These are phyloP conservation scores for Percina caprodes DNA, from an alignment of 2,113 vertebrate genomes.

Conservation along the genomic window DNA sequence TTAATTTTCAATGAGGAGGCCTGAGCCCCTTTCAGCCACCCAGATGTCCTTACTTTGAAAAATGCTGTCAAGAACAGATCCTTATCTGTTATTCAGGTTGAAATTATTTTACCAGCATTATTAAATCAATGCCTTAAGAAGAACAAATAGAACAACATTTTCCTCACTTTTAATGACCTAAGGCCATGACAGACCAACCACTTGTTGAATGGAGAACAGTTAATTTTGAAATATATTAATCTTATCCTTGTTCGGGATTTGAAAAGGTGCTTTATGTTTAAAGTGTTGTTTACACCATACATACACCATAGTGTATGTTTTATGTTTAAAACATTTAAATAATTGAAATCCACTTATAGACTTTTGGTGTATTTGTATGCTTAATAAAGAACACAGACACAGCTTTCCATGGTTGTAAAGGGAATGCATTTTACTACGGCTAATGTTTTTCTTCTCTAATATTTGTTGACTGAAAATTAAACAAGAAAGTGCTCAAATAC, in stretches of 20 bases:
- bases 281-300: too few relatives aligned
- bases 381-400: neutral
- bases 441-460: neutral
- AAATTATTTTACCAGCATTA: conserved; percentile 21
- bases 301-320: too few relatives aligned
- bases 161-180: conserved; percentile 6
- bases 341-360: neutral
- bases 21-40: conserved; percentile 19
- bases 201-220: neutral
- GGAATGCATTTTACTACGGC: neutral
- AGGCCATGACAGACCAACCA: neutral
- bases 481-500: neutral
- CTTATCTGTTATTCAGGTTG: conserved; percentile 18
- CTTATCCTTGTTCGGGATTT: neutral
- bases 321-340: neutral
- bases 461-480: too few relatives aligned
- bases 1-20: conserved; percentile 22
- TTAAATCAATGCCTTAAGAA: conserved; percentile 11
- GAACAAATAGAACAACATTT: neutral
- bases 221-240: neutral
- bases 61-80: conserved; percentile 7
- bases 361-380: neutral
- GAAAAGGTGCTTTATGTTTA: neutral
- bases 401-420: neutral
- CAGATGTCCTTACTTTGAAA: conserved; percentile 21